These are phyloP conservation scores for Diorhabda elongata DNA, from an alignment of 1,140 invertebrate species.

Conservation along the genomic window DNA sequence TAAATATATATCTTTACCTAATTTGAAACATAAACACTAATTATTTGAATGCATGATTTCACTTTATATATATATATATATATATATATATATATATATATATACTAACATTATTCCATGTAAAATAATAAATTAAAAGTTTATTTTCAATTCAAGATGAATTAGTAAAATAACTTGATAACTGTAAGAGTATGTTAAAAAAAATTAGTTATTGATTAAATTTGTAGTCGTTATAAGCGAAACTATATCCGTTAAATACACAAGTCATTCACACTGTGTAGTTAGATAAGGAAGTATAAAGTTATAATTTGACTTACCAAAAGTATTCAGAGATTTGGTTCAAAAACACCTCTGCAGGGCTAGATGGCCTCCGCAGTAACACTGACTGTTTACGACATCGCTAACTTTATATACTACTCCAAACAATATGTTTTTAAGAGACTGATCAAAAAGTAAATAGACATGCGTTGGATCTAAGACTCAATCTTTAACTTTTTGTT, in stretches of 20 bases:
- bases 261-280: background rate
- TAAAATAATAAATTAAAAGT: too few species aligned
- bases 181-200: too few species aligned
- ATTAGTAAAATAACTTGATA: too few species aligned
- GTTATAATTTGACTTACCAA: conserved; percentile 14
- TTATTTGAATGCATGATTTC: too few species aligned
- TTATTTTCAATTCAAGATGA: too few species aligned
- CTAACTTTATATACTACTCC: conserved; percentile 27
- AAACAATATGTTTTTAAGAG: conserved; percentile 26
- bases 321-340: conserved; percentile 27
- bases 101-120: too few species aligned
- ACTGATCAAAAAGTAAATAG: conserved; percentile 31
- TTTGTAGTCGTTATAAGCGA: too few species aligned
- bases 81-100: too few species aligned
- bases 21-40: too few species aligned
- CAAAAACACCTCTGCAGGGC: conserved; percentile 26
- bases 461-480: conserved; percentile 23
- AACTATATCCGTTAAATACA: background rate
- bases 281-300: background rate
- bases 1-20: too few species aligned
- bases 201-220: too few species aligned
- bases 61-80: too few species aligned
- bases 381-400: conserved; percentile 25
- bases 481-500: conserved; percentile 11
- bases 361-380: conserved; percentile 30